These are phyloP conservation scores for Metopolophium dirhodum DNA, from an alignment of 1,140 invertebrate species.

Conservation along the genomic window DNA sequence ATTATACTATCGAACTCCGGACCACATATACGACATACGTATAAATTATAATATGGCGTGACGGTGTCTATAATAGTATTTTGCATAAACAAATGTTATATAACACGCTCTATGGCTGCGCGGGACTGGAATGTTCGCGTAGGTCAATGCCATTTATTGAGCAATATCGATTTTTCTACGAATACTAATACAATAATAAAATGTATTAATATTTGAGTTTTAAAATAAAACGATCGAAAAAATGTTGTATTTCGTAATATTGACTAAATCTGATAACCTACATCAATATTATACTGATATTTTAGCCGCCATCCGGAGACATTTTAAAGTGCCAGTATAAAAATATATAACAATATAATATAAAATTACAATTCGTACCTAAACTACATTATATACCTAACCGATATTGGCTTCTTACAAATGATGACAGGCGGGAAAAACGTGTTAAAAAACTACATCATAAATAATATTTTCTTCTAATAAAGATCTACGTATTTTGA, in stretches of 20 bases:
- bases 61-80: not conserved
- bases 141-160: not conserved
- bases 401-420: not conserved
- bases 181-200: not conserved
- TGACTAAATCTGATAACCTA: not conserved
- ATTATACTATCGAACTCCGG: not conserved
- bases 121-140: not conserved
- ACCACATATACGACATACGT: not conserved
- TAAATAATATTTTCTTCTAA: not conserved
- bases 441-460: not conserved
- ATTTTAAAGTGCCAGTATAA: not conserved
- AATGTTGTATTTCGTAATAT: not conserved
- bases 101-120: not conserved
- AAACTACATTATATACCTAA: not conserved
- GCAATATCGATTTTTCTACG: not conserved
- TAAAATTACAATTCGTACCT: not conserved
- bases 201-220: not conserved
- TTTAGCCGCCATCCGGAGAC: not conserved
- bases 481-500: not conserved
- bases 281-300: not conserved
- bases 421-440: not conserved
- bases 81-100: slow-evolving; percentile 17
- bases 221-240: not conserved
- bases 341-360: not conserved
- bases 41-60: not conserved